Conservation (phyloP, 2,888 invertebrate species). For the Cataglyphis livida region DNA sequence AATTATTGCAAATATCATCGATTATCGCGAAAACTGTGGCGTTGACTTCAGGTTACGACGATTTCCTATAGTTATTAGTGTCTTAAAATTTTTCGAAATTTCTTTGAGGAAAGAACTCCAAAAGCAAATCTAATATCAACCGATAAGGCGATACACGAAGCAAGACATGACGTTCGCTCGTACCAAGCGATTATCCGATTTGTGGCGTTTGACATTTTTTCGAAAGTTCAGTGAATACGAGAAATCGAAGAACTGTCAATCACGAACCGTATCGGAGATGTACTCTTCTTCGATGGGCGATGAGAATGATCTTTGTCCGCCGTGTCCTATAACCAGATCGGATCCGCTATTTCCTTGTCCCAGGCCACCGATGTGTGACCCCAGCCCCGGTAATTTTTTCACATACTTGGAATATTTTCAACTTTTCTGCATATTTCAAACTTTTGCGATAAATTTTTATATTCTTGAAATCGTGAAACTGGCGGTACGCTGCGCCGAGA, state of each 20-base stretch:
- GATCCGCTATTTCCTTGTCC: conserved; percentile 8
- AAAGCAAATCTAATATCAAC: neutral
- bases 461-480: neutral
- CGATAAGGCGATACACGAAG: neutral
- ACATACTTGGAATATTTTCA: no score
- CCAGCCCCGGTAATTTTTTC: neutral
- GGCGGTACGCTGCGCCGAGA: neutral
- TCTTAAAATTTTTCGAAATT: neutral
- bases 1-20: neutral
- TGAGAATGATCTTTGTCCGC: neutral
- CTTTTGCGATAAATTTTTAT: conserved; percentile 32
- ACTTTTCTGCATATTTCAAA: conserved; percentile 2
- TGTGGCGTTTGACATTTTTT: conserved; percentile 7
- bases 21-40: neutral
- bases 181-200: neutral
- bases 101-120: neutral
- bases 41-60: neutral
- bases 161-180: neutral
- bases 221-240: neutral
- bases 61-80: neutral
- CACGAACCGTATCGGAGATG: neutral
- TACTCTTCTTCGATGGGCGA: neutral
- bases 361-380: neutral
- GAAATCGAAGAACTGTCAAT: neutral
- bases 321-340: neutral